Evolutionary conservation across 2,113 vertebrate genomes (phyloP), one percentile per base, ranked within the genome.

Genomic region (Campylomormyrus numenius): DNA sequence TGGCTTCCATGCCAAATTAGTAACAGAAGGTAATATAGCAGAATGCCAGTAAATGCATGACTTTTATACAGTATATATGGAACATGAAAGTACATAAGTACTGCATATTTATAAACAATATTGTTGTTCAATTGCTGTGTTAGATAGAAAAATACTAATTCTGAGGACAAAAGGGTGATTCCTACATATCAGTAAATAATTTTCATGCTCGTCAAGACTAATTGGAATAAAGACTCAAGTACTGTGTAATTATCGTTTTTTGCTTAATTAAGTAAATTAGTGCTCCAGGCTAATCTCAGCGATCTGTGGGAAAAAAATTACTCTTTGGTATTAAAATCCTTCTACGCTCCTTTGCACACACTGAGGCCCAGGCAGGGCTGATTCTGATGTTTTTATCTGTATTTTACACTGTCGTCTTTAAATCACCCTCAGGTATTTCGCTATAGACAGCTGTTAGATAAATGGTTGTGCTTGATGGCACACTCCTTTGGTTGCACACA

Each of bases 221-320:
- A 35, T 53, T 53, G 85, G 49, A 56, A 53, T 52, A 87, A 52
- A 49, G n/a, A 53, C n/a, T 35, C 85, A 35, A 45, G 83, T 48
- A 85, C 45, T 85, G 83, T 85, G 83, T 87, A 87, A 87, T 52
- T 52, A 87, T 87, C 85, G 46, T 39, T 87, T 52, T 53, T 87
- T 87, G 85, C 27, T 87, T 53, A 87, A 87, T 87, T 87, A 53
- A 53, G 45, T 87, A 53, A 87, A 87, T 87, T 53, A 53, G 85
- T 13, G 15, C 49, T 35, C 13, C n/a, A 52, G 85, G 49, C 27
- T 52, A 53, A 87, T 87, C 48, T 87, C 85, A 35, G 85, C 27
- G 15, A 53, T 53, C 49, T 87, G 85, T 52, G 49, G 49, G 85
- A 56, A 87, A 35, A 87, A 9, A 87, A 35, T 1, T 6, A 19